Evolutionary conservation across 2,797 vertebrate genomes (phyloP), one percentile per base, ranked within the genome.

Genomic region (Parambassis ranga): DNA sequence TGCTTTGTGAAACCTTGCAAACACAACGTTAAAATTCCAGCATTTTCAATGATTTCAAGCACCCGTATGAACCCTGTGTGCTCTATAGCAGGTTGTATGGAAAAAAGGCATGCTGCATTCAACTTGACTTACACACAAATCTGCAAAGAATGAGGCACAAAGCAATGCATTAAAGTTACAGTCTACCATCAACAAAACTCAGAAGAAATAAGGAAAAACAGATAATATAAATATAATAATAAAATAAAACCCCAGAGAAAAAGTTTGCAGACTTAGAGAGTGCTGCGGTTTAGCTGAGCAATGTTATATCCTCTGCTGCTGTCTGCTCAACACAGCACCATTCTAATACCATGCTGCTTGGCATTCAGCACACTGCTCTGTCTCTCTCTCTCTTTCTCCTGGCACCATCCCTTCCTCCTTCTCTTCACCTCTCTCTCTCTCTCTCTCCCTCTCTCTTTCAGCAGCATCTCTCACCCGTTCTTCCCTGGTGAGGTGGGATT

Each of bases 401-500:
- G 76, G 53, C 61, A 63, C 50, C 19, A 18, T 19, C 44, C 23
- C 65, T 50, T 48, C 18, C 62, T 47, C 62, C 39, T 39, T 71
- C 57, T 57, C 67, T 39, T 65, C 77, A 67, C 67, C 67, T 69
- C 61, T 64, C 52, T 47, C 56, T 49, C 36, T 33, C 33, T 24
- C 44, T 39, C 63, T 38, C 46, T 39, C 44, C 15, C 19, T 43
- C 15, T 38, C 32, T 53, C 32, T 72, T 55, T 77, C 44, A 79
- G 52, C 62, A 71, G 52, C 66, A 63, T 81, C 71, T 73, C 75
- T 85, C 68, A 43, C 49, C 48, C 73, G 9, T 46, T 81, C 75
- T 65, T 73, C 75, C 73, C 77, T 46, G 73, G 77, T 75, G 82
- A 84, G 78, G 75, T 82, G 85, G 79, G 82, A 82, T 84, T 86